Evolutionary conservation across 2,797 vertebrate species (phyloP), one percentile per base, ranked within the genome.

Genomic region (Argya squamiceps): DNA sequence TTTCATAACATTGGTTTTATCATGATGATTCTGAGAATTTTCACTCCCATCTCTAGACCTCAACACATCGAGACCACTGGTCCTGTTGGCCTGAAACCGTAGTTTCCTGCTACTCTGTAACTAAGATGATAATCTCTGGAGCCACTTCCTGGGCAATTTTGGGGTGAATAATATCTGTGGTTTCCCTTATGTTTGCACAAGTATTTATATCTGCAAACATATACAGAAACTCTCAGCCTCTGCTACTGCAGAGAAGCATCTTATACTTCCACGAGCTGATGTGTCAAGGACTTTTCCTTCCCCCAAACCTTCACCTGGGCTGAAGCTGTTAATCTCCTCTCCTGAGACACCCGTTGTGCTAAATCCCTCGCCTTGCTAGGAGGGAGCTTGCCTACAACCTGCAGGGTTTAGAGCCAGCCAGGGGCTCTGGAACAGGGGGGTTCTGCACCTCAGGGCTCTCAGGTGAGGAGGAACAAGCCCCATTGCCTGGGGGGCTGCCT

Each of bases 71-170:
- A 90, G 90, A 88, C 83, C 85, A 56, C 76, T 5, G 2, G 19
- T 73, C 52, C 67, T 67, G 80, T 47, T 84, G 77, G 75, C 46
- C 32, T 27, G 49, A 76, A 89, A 79, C 34, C 2, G 2, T 14
- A 4, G 87, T 87, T 94, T 87, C 75, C 74, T 71, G 44, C 62
- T 30, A 2, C n/a, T 71, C 86, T 67, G 6, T 68, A 79, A 34
- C 22, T 37, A 77, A 82, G 34, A 85, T 56, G 24, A 53, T 59
- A 79, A 88, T 80, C 60, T 83, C 49, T 8, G 4, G 24, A 95
- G 74, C 81, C 68, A 71, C 84, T 80, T 95, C 74, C 91, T 71
- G 78, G 81, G 84, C 58, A 79, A 13, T 67, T 84, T 85, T 91
- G 10, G 37, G 34, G 39, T 68, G 68, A 74, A 88, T 64, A 76